Base-by-base conservation (phyloP, 2,113 vertebrate genomes). In the Coregonus clupeaformis region DNA sequence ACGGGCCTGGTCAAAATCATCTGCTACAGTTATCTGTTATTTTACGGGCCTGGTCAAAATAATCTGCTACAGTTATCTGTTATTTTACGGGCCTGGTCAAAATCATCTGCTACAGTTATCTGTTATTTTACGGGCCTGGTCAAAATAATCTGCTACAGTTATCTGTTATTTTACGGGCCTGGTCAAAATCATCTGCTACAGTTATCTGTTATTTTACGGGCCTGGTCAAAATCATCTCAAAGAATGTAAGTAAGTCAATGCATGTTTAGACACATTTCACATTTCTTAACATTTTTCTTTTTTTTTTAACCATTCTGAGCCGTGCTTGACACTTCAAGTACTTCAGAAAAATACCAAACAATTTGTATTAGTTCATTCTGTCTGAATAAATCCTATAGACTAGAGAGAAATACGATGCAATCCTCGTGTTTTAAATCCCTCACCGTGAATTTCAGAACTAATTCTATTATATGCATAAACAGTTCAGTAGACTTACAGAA, bases 381-480 rank as follows among this genome's bases (percentile, higher is more conserved):
- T 16, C 65, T 82, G 84, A 83, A 73, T 62, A 76, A 72, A 70
- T 75, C 18, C 12, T 3, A 52, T 5, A 13, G 16, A 78, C 82
- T 77, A 62, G 77, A 73, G 69, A 78, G 68, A 77, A 27, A 73
- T 62, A 81, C 64, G 73, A 81, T 80, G 71, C 87, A 89, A 89
- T 87, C 87, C 83, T 77, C 69, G 73, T 84, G 77, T 85, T 85
- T 80, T 78, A 84, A 89, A 78, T 85, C 85, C 84, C 68, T 82
- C 82, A 83, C 83, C 73, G 74, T 83, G 77, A 80, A 72, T 22
- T 85, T 88, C 75, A 80, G 84, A 85, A 87, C 85, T 88, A 87
- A 89, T 85, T 90, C 85, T 90, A 90, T 90, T 88, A 87, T 89
- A 86, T 86, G 89, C 88, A 89, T 86, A 84, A 84, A 36, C 81